These are phyloP conservation scores for Drosophila miranda DNA, from an alignment of 1,140 invertebrate species.

Conservation along the genomic window DNA sequence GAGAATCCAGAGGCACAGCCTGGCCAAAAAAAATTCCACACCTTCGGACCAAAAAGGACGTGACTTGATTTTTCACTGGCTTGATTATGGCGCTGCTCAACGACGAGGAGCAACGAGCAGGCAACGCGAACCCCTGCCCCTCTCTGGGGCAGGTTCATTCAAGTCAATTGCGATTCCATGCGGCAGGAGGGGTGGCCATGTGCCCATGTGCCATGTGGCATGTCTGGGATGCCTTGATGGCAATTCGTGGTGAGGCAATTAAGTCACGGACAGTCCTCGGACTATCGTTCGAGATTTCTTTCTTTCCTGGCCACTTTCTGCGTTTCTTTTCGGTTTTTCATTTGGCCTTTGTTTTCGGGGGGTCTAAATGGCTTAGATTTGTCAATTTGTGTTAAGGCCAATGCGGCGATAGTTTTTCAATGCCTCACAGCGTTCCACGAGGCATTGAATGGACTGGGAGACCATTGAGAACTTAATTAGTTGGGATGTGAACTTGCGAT, in stretches of 20 bases:
- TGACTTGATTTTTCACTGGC: slow-evolving; percentile 73
- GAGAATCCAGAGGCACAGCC: background rate
- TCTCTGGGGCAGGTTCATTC: slow-evolving; percentile 21
- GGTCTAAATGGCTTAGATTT: slow-evolving; percentile 71
- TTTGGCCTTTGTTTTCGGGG: slow-evolving; percentile 48
- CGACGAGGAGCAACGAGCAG: slow-evolving; percentile 34
- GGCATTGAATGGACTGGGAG: slow-evolving; percentile 16
- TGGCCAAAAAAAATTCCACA: slow-evolving; percentile 63
- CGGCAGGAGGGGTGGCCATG: background rate
- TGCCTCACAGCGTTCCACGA: slow-evolving; percentile 8
- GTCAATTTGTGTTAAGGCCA: slow-evolving; percentile 76
- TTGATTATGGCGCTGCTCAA: slow-evolving; percentile 62
- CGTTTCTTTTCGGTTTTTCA: slow-evolving; percentile 25
- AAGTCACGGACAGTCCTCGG: slow-evolving; percentile 53
- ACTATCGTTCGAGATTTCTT: slow-evolving; percentile 49
- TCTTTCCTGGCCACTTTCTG: slow-evolving; percentile 9
- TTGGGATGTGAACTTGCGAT: slow-evolving; percentile 20
- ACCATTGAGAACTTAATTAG: slow-evolving; percentile 61
- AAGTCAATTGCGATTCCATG: slow-evolving; percentile 11
- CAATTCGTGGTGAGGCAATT: slow-evolving; percentile 55
- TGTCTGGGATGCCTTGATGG: slow-evolving; percentile 9
- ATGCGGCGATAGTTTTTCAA: slow-evolving; percentile 64
- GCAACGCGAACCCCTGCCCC: slow-evolving; percentile 6
- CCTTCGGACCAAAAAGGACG: slow-evolving; percentile 54
- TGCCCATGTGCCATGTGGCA: no score